Evolutionary conservation across 2,113 vertebrate species (phyloP).

Genomic region (Chunga burmeisteri): DNA sequence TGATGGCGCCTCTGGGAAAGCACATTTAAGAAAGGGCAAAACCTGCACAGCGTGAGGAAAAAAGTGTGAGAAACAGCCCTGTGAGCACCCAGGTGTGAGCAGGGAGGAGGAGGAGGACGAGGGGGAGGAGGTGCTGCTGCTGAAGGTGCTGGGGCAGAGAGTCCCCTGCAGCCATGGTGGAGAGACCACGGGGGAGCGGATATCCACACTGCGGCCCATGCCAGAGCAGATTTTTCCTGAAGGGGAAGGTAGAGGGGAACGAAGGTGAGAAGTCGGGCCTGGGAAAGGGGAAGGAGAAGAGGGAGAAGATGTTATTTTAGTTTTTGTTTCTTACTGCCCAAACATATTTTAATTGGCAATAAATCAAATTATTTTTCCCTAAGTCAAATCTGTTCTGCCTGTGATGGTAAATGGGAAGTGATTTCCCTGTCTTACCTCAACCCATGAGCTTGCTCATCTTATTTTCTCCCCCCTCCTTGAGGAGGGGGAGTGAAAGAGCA

Average conservation of each 20-base stretch:
- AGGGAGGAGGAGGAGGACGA: too few species aligned
- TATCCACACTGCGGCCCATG: accelerated
- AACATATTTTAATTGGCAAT: neutral
- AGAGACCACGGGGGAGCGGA: accelerated
- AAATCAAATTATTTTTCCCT: neutral
- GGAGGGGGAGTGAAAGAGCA: too few species aligned
- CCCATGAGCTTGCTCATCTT: neutral
- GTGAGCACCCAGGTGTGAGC: accelerated
- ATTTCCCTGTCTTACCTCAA: neutral
- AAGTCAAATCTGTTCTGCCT: accelerated
- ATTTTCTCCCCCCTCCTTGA: neutral
- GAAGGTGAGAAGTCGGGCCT: neutral
- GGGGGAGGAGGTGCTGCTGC: too few species aligned
- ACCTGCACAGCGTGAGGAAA: accelerated
- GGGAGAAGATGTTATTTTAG: neutral
- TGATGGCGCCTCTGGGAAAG: accelerated
- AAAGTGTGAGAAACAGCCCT: neutral
- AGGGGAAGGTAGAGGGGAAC: neutral
- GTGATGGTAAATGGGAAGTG: accelerated
- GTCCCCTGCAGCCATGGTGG: neutral
- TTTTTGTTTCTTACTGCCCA: neutral
- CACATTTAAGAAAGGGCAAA: accelerated
- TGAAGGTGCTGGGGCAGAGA: neutral
- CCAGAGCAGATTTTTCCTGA: neutral
- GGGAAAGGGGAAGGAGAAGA: accelerated